Conservation (phyloP, 1,140 invertebrate genomes). For the Harlomillsia oculata region DNA sequence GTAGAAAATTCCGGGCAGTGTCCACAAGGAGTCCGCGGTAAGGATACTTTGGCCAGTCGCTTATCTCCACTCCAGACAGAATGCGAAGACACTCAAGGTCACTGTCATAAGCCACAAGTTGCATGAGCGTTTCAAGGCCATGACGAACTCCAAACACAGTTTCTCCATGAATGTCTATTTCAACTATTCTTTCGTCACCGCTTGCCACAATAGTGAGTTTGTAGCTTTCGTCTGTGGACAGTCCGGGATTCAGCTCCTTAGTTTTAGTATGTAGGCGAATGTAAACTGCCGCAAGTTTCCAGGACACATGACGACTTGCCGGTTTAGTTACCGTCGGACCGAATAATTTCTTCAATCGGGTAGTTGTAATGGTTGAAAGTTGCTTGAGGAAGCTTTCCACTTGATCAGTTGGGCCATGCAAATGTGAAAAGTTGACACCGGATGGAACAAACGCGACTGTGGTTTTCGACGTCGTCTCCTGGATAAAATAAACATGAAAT, state of each 20-base stretch:
- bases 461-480: too few relatives aligned
- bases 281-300: neutral
- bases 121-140: conserved; percentile 63
- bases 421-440: too few relatives aligned
- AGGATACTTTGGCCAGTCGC: conserved; percentile 59
- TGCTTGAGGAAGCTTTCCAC: too few relatives aligned
- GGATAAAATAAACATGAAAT: too few relatives aligned
- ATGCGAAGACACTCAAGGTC: conserved; percentile 42
- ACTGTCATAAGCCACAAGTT: conserved; percentile 50
- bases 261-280: neutral
- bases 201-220: neutral
- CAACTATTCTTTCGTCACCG: neutral
- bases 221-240: neutral
- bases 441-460: too few relatives aligned
- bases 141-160: conserved; percentile 65
- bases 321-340: neutral
- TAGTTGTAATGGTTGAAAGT: neutral
- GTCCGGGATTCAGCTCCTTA: neutral
- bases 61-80: conserved; percentile 49
- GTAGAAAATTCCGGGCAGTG: conserved; percentile 36
- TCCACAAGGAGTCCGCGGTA: conserved; percentile 61
- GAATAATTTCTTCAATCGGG: neutral
- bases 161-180: conserved; percentile 47
- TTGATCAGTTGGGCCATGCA: too few relatives aligned
- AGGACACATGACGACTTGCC: neutral